Evolutionary conservation across 2,888 invertebrate genomes (phyloP).

Genomic region (Pegoplata infirma): DNA sequence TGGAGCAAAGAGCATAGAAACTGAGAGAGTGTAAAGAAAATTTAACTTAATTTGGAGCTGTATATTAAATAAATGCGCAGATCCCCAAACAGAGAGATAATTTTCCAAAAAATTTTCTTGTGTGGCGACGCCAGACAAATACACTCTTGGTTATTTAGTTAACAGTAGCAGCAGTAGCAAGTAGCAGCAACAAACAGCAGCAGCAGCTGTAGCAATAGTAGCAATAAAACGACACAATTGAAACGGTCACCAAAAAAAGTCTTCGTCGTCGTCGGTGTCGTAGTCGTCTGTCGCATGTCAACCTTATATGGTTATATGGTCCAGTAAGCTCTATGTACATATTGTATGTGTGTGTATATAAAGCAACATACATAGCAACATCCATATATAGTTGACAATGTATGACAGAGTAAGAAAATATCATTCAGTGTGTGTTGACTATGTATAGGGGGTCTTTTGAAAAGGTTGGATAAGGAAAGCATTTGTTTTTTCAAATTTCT

Average conservation of each 20-base stretch:
- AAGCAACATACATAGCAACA: neutral
- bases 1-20: neutral
- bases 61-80: too few relatives aligned
- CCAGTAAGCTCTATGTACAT: conserved; percentile 52
- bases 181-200: conserved; percentile 9
- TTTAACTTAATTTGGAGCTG: too few relatives aligned
- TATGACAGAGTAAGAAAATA: conserved; percentile 56
- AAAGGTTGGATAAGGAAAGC: conserved; percentile 54
- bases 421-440: conserved; percentile 8
- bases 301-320: conserved; percentile 61
- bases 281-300: conserved; percentile 60
- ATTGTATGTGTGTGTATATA: too few relatives aligned
- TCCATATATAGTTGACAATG: conserved; percentile 50
- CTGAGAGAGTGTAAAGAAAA: too few relatives aligned
- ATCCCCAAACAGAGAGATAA: too few relatives aligned
- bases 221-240: conserved; percentile 50
- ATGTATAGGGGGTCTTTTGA: neutral
- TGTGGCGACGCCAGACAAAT: too few relatives aligned
- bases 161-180: too few relatives aligned
- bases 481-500: conserved; percentile 3
- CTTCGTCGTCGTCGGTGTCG: conserved; percentile 28
- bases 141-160: conserved; percentile 9
- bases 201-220: conserved; percentile 25
- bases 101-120: too few relatives aligned
- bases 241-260: conserved; percentile 54